Evolutionary conservation across 2,888 invertebrate genomes (phyloP).

Genomic region (Incurvaria masculella): DNA sequence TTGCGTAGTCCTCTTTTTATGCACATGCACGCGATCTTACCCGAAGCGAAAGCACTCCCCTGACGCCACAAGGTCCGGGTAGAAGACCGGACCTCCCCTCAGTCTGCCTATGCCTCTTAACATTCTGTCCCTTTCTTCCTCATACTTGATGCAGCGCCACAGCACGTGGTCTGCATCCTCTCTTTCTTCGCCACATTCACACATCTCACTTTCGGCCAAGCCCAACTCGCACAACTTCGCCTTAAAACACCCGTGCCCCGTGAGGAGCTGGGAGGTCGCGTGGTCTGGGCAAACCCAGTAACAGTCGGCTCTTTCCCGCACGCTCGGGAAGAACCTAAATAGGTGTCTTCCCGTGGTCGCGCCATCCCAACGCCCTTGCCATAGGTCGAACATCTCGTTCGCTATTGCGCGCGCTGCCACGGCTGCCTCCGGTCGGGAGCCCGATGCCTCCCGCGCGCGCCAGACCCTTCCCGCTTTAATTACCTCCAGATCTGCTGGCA

Average conservation of each 20-base stretch:
- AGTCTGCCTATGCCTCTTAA: background rate
- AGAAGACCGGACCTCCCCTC: background rate
- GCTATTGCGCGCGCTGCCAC: too few relatives aligned
- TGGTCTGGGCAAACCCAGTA: conserved; percentile 3
- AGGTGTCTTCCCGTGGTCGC: too few relatives aligned
- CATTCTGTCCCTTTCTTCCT: background rate
- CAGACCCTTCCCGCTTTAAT: too few relatives aligned
- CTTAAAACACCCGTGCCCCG: conserved; percentile 8
- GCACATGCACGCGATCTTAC: too few relatives aligned
- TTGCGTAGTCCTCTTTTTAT: too few relatives aligned
- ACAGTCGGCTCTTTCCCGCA: conserved; percentile 1
- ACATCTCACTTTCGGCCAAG: conserved; percentile 23
- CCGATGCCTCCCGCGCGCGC: too few relatives aligned
- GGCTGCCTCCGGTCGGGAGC: too few relatives aligned
- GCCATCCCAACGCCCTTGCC: too few relatives aligned
- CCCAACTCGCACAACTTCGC: conserved; percentile 14
- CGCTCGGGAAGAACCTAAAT: conserved; percentile 3
- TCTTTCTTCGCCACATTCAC: conserved; percentile 19
- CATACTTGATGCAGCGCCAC: background rate
- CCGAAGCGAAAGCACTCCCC: too few relatives aligned
- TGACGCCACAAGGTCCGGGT: background rate
- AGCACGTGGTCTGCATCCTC: background rate
- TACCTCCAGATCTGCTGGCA: conserved; percentile 5
- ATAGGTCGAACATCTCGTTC: too few relatives aligned
- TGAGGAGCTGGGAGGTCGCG: conserved; percentile 7